Evolutionary conservation across 1,140 invertebrate species (phyloP).

Genomic region (Myzus persicae): DNA sequence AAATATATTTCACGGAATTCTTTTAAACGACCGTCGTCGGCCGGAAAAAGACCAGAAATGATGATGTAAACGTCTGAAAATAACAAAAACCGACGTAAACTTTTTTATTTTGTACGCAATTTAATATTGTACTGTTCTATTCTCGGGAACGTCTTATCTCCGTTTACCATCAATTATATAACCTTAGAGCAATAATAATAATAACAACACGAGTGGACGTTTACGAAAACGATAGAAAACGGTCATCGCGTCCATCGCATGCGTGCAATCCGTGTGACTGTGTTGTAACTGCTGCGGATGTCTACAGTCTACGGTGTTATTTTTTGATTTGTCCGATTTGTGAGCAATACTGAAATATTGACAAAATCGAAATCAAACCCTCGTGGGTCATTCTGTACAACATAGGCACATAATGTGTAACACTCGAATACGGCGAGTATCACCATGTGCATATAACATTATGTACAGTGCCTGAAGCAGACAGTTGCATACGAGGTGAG

Average conservation of each 20-base stretch:
- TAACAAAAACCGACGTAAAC: neutral
- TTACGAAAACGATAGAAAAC: neutral
- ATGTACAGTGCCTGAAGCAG: too few species aligned
- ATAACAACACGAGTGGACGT: neutral
- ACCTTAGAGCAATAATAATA: neutral
- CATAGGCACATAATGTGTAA: neutral
- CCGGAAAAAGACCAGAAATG: neutral
- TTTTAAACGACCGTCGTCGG: neutral
- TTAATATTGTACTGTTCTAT: neutral
- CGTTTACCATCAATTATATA: neutral
- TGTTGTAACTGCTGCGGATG: neutral
- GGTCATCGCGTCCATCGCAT: too few species aligned
- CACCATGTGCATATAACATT: neutral
- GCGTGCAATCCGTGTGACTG: neutral
- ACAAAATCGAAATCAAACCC: neutral
- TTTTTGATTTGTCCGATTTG: neutral
- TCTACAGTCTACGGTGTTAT: neutral
- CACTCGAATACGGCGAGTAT: neutral
- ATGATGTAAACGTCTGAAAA: neutral
- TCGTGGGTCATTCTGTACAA: neutral
- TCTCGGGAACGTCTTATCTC: neutral
- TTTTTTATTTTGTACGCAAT: neutral
- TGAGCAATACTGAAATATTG: neutral
- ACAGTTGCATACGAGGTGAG: neutral
- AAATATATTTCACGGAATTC: neutral